Base-by-base conservation (phyloP, 2,888 invertebrate species). In the Agrotis clavis region DNA sequence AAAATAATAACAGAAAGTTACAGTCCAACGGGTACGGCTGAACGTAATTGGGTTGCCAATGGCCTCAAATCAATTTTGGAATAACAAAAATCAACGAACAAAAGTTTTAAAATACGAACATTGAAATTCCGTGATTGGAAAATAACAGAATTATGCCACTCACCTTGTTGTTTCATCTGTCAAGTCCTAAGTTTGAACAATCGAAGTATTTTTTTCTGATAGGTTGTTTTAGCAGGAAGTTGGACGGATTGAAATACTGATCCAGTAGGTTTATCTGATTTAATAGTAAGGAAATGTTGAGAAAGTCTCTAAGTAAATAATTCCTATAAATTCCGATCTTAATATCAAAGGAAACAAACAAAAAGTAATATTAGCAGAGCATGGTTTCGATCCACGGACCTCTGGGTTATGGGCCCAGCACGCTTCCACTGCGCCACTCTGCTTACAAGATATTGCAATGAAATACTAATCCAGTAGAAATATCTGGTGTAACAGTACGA, bases 351-450 rank as follows among this genome's bases (percentile, higher is more conserved):
- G 67, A 50, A 16, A 3, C 14, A 4, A 9, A 30, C 18, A 41
- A 63, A 71, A 63, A 70, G 30, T 4, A 0, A 9, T 18, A 0
- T 65, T 83, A 75, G 79, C 84, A 83, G 74, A 86, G 75, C 80
- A 1, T 79, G 97, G 98, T 98, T 98, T 98, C 98, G 97, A 98
- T 98, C 98, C 97, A 98, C 98, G 98, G 98, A 98, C 97, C 98
- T 98, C 98, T 98, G 98, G 98, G 97, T 98, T 98, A 98, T 98
- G 97, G 97, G 97, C 97, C 97, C 97, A 97, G 97, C 97, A 97
- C 97, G 97, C 97, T 97, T 97, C 97, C 97, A 97, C 97, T 97
- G 97, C 77, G 97, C 97, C 97, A 97, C 97, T 97, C 97, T 97
- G 97, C 97, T 97, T 72, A 56, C 50, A n/a, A 14, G 4, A 7